A percentile compares a stretch with the other conserved stretches of the same genome.
These are phyloP conservation scores for Sycophila texana DNA, from an alignment of 2,888 invertebrate genomes.

Conservation along the genomic window DNA sequence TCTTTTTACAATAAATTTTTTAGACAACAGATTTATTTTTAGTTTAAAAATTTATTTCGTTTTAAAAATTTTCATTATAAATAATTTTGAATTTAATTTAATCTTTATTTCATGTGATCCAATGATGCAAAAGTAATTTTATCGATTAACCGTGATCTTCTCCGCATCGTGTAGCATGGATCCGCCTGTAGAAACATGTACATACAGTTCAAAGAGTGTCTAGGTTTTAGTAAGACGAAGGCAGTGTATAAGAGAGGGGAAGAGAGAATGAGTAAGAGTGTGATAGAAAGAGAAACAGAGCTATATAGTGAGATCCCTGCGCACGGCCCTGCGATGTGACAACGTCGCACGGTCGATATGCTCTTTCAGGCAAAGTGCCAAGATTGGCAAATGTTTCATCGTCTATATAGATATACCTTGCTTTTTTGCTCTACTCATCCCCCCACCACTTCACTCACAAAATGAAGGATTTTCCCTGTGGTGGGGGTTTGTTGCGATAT, in stretches of 20 bases:
- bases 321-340: constrained; percentile 66
- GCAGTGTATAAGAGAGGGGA: constrained; percentile 28
- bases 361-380: constrained; percentile 76
- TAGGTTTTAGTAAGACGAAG: constrained; percentile 27
- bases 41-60: too few species aligned
- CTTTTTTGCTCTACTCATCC: constrained; percentile 57
- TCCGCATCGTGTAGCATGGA: constrained; percentile 64
- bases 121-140: background rate
- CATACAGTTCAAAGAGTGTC: constrained; percentile 48
- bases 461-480: constrained; percentile 35
- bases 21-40: too few species aligned
- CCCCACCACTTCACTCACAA: constrained; percentile 57
- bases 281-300: constrained; percentile 29
- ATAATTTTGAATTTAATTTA: too few species aligned
- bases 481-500: constrained; percentile 28
- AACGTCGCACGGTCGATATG: constrained; percentile 75
- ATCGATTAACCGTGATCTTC: constrained; percentile 47
- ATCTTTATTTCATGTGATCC: too few species aligned
- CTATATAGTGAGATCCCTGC: constrained; percentile 12
- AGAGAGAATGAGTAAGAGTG: constrained; percentile 37
- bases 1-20: too few species aligned
- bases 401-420: constrained; percentile 64
- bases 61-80: too few species aligned
- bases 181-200: constrained; percentile 57
- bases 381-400: constrained; percentile 72